Conservation (phyloP, 2,797 vertebrate species). For the Naso thynnoides region DNA sequence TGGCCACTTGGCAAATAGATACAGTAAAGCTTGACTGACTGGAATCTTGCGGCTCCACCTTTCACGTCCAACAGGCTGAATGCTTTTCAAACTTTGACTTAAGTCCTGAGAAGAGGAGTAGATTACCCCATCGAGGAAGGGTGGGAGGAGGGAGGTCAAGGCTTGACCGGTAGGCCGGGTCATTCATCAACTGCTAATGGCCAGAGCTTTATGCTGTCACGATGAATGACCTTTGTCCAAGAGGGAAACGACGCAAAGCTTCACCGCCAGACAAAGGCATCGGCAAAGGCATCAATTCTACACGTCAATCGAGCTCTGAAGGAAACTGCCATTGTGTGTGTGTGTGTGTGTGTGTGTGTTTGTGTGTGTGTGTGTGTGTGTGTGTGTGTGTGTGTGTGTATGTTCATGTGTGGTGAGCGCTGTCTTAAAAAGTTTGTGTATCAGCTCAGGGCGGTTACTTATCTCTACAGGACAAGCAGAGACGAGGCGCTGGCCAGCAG, state of each 20-base stretch:
- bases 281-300: slow-evolving; percentile 75
- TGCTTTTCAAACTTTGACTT: slow-evolving; percentile 59
- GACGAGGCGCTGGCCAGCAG: slow-evolving; percentile 37
- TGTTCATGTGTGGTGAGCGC: slow-evolving; percentile 8
- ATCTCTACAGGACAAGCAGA: slow-evolving; percentile 62
- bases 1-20: slow-evolving; percentile 82
- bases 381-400: slow-evolving; percentile 13
- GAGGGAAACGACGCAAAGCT: slow-evolving; percentile 63
- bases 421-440: slow-evolving; percentile 71
- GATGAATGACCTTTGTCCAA: slow-evolving; percentile 80
- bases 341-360: slow-evolving; percentile 19
- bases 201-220: slow-evolving; percentile 80
- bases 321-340: slow-evolving; percentile 41
- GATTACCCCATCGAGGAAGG: slow-evolving; percentile 40
- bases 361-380: slow-evolving; percentile 25
- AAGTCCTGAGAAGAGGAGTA: slow-evolving; percentile 53
- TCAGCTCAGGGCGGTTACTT: slow-evolving; percentile 65
- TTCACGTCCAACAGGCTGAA: slow-evolving; percentile 17
- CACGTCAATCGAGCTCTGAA: slow-evolving; percentile 77
- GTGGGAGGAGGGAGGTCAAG: slow-evolving; percentile 75
- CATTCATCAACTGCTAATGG: slow-evolving; percentile 82
- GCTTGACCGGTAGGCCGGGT: slow-evolving; percentile 77
- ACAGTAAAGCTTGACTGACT: slow-evolving; percentile 82
- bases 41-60: slow-evolving; percentile 60
- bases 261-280: slow-evolving; percentile 76